Percentiles rank a stretch among this genome's conserved stretches.
phyloP scores from a whole-genome alignment of 2,797 vertebrate genomes.

The Lagorchestes hirsutus region DNA sequence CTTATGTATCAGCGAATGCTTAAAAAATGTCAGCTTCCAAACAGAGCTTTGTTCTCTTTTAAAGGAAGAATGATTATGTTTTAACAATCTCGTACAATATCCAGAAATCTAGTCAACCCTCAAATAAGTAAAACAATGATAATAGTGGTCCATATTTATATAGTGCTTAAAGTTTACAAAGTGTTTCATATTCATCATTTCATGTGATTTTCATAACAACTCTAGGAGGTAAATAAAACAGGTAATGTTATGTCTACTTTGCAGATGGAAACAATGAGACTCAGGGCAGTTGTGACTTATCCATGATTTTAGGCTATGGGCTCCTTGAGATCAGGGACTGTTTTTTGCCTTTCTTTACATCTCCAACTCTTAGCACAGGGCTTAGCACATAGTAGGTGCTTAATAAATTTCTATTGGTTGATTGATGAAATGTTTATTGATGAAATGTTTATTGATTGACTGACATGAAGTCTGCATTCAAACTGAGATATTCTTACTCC shows the following conservation, averaged over 20 bases:
- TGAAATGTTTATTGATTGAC: not conserved
- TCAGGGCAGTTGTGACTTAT: not conserved
- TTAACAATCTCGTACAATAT: constrained; percentile 19
- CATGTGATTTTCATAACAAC: not conserved
- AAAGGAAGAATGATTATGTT: not conserved
- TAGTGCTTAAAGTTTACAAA: not conserved
- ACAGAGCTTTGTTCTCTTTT: constrained; percentile 10
- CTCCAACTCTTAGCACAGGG: not conserved
- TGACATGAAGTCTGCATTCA: not conserved
- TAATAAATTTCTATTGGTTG: not conserved
- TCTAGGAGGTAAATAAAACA: not conserved
- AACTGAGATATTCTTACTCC: not conserved
- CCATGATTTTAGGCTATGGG: not conserved
- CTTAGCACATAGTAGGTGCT: not conserved
- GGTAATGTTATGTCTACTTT: not conserved
- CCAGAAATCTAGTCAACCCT: not conserved
- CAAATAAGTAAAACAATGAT: constrained; percentile 28
- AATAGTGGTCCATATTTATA: not conserved
- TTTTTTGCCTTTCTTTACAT: not conserved
- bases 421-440: not conserved
- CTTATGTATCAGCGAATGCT: constrained; percentile 49
- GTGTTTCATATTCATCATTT: not conserved
- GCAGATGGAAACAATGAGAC: not conserved
- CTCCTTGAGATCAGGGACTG: not conserved
- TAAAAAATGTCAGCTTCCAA: constrained; percentile 8